Evolutionary conservation across 1,140 invertebrate species (phyloP).

Genomic region (Lepidostoma basale): DNA sequence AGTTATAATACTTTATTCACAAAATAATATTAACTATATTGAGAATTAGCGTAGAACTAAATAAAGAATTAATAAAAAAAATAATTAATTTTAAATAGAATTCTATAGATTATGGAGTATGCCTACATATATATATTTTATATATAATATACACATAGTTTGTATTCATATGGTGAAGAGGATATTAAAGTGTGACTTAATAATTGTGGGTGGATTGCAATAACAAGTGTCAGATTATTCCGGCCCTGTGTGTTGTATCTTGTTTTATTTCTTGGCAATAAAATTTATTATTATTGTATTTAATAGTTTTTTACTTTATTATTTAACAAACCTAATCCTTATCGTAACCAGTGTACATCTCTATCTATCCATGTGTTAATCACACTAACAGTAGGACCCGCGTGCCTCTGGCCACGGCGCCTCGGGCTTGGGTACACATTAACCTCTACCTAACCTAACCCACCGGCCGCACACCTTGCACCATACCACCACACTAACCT

Average conservation of each 20-base stretch:
- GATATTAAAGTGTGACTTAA: conserved; percentile 40
- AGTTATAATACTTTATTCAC: conserved; percentile 21
- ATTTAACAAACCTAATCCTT: conserved; percentile 26
- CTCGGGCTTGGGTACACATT: too few species aligned
- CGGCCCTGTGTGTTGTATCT: conserved; percentile 45
- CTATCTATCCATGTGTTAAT: conserved; percentile 4
- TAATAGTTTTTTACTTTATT: conserved; percentile 28
- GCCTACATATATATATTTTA: conserved; percentile 30
- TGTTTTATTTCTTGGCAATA: conserved; percentile 46
- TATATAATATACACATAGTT: conserved; percentile 38
- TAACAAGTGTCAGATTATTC: conserved; percentile 33
- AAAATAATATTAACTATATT: conserved; percentile 38
- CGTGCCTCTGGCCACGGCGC: too few species aligned
- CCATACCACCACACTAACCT: too few species aligned
- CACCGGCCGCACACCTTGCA: too few species aligned
- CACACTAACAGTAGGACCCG: conserved; percentile 12
- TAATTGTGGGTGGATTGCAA: conserved; percentile 41
- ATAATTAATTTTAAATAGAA: conserved; percentile 42
- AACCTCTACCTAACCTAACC: too few species aligned
- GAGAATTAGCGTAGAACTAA: conserved; percentile 33
- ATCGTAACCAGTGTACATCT: conserved; percentile 4
- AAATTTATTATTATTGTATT: conserved; percentile 45
- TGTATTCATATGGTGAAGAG: conserved; percentile 34
- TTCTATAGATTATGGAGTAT: conserved; percentile 36
- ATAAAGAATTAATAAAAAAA: conserved; percentile 28